Base-by-base conservation (phyloP, 2,888 invertebrate species). In the Lypha dubia region DNA sequence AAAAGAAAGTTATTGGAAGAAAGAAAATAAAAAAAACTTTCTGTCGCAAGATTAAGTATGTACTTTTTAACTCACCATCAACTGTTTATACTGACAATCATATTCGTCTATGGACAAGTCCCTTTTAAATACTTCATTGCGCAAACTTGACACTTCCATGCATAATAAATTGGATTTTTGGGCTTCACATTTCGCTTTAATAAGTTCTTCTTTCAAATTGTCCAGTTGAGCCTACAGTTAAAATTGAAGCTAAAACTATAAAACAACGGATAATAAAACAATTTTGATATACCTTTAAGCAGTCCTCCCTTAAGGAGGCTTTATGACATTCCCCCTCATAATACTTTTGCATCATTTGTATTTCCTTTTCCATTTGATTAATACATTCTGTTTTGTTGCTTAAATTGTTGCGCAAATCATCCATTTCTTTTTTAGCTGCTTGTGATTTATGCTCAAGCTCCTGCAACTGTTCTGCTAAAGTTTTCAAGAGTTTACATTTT, bases 81-180 rank as follows among this genome's bases (percentile, higher is more conserved):
- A 71, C 70, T 89, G 88, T 62, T 87, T 87, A 67, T 88, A 87
- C 67, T 89, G 88, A 28, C 88, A 89, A 77, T 89, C 91, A 58
- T 90, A 91, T 4, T 89, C 88, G 63, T 86, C 87, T 5, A 91
- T 24, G 0, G 89, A 88, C 15, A 87, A 15, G 28, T 91, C 90
- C 7, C 89, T 87, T 24, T 89, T 89, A 0, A 80, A 79, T 1
- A 91, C 22, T 80, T 90, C 89, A 71, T 88, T 89, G 0, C 88
- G 88, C 22, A 90, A 67, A 2, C 88, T 87, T 44, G 85, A 86
- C n/a, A 89, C 87, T 86, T 90, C 89, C 86, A 86, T 87, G 73
- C 87, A 86, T 35, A 88, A 76, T 32, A 81, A 79, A 13, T 89
- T 86, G 3, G 87, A 84, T n/a, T 87, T 87, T 35, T 88, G 88